Evolutionary conservation across 2,113 vertebrate species (phyloP), one percentile per base, ranked within the genome.

Genomic region (Nycticryphes semicollaris): DNA sequence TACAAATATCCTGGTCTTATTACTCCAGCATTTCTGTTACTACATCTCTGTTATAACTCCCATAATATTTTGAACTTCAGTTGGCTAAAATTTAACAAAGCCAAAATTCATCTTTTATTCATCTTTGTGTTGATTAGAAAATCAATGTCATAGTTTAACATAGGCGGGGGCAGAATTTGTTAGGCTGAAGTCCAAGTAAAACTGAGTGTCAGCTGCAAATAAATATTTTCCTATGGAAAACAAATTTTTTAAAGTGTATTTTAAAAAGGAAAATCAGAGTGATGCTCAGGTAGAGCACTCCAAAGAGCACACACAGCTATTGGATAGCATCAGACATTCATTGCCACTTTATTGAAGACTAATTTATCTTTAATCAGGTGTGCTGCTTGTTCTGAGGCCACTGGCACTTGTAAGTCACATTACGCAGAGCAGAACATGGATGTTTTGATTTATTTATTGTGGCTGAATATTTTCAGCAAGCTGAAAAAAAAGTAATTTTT

Each of bases 201-300:
- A 70, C 15, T 45, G 37, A 76, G 30, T 47, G 13, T 41, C 50
- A 66, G 30, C 13, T 60, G n/a, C 50, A 47, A 57, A 66, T 50
- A 56, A 69, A 2, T 14, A 16, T 69, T 15, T 1, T 2, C 3
- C 8, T n/a, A 45, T 0, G 0, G 9, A 10, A n/a, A 22, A 56
- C 51, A 35, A 50, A 31, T 24, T 54, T 54, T 54, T 17, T 28
- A 41, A 64, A 30, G 1, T 7, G 8, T 47, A 2, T 31, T 79
- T 81, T 60, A 69, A 69, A 79, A 30, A 19, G 4, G 24, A 85
- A 85, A 87, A 82, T 63, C n/a, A 30, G 7, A 4, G 47, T 76
- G 15, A 25, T 6, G 23, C 11, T 77, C n/a, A 47, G 67, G 20
- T 83, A 62, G 7, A 76, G 19, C 11, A 30, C 50, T 72, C 30